Evolutionary conservation across 2,113 vertebrate species (phyloP), one percentile per base, ranked within the genome.

Genomic region (Anhinga anhinga): DNA sequence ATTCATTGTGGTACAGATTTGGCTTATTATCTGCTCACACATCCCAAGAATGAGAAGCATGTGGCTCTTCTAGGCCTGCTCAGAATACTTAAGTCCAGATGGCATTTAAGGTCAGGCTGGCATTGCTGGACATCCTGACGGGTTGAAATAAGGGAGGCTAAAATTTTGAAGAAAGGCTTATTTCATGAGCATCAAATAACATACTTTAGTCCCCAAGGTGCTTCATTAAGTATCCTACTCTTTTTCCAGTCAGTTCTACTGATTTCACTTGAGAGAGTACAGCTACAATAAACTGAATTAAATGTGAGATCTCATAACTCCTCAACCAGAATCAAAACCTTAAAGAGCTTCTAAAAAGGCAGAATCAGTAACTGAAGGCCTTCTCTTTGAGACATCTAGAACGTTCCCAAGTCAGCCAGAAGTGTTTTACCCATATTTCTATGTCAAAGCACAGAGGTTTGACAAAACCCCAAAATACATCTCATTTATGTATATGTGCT

Each of bases 211-310:
- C 52, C 65, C 73, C 81, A 52, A 72, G 83, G 61, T 86, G 44
- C 73, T 96, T 95, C 73, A 82, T 95, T 85, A 93, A 86, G 45
- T 83, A 81, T 42, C 65, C 26, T 67, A 7, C 74, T 84, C 52
- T 92, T 86, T 76, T 61, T n/a, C n/a, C 56, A 81, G 65, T 69
- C 81, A 85, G 65, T 76, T 93, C 67, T 36, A 83, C 72, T 86
- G 88, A 94, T 95, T 93, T 89, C 44, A 78, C 63, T 83, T 49
- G 86, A 86, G 80, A 76, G n/a, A 5, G 14, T 62, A 71, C 30
- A 91, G 63, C 63, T 96, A 65, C 84, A 90, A 95, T 95, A 95
- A 95, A 89, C 78, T 21, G 29, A 76, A 92, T 87, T 96, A 85
- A 81, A 91, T 70, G 96, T 86, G 92, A 93, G 59, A 36, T 84